Base-by-base conservation (phyloP, 2,888 invertebrate species). In the Synergus japonicus region DNA sequence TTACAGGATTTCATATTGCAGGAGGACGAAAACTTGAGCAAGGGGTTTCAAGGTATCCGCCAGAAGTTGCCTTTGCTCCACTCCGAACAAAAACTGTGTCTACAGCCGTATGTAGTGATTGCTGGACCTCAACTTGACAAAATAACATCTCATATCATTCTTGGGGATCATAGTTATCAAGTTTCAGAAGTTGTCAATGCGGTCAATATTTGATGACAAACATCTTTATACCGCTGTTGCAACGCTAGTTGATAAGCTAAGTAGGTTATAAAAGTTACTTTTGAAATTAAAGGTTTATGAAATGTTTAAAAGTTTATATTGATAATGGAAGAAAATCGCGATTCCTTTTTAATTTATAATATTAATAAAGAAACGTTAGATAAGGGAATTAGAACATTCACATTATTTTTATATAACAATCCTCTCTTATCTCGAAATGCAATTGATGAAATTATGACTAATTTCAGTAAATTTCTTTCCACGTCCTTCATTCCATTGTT, bases 121-220 rank as follows among this genome's bases (percentile, higher is more conserved):
- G 41, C 43, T 79, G 77, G 79, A 43, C 79, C 67, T 44, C 44
- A n/a, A 13, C 58, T 79, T n/a, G 29, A 66, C 18, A 46, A 79
- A 15, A 79, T 79, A 37, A 64, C n/a, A 22, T 46, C 73, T 46
- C 78, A 41, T 12, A 77, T 82, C 13, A 64, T 82, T 37, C 46
- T 80, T 66, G 78, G 41, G 3, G 77, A 80, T n/a, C 54, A 80
- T 9, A 78, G 13, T 10, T 82, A 78, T 60, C 79, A 79, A 78
- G 43, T 79, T n/a, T 37, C 65, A 3, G 22, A 73, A 10, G 41
- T 29, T 29, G 5, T 44, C 15, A n/a, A 18, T 29, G 82, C 82
- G 22, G 78, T 82, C 7, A 77, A 82, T 49, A 18, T 82, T 12
- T 82, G 69, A 76, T 12, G 78, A 77, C 0, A 37, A 15, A 5